Percentiles rank a stretch among this genome's conserved stretches.
Conservation (phyloP, 2,113 vertebrate species). For the Tautogolabrus adspersus region DNA sequence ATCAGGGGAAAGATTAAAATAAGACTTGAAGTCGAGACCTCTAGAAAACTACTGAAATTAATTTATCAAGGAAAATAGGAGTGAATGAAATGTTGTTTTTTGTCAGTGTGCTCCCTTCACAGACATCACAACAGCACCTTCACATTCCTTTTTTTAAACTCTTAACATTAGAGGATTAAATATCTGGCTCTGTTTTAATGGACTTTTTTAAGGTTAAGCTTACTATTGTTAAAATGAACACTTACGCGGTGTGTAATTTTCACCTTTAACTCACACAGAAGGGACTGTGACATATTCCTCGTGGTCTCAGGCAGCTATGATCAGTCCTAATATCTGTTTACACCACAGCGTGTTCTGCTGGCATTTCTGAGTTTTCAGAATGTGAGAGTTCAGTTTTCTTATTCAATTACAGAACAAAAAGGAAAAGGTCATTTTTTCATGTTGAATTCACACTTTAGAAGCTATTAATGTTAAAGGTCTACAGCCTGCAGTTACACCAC, state of each 20-base stretch:
- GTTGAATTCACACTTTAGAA: conserved; percentile 24
- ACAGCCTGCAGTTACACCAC: conserved; percentile 27
- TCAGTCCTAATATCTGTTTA: not conserved
- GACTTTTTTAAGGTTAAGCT: conserved; percentile 35
- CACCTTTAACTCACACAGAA: not conserved
- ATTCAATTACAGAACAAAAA: conserved; percentile 8
- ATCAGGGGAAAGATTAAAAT: no score
- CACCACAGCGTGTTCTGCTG: not conserved
- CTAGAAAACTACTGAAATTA: no score
- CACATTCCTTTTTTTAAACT: not conserved
- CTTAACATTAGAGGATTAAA: not conserved
- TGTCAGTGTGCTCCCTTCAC: no score
- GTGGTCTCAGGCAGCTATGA: not conserved
- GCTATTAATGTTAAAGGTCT: conserved; percentile 47
- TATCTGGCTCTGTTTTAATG: conserved; percentile 11
- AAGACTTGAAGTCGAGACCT: no score
- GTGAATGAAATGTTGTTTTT: no score
- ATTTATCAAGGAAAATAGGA: no score
- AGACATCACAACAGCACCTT: no score
- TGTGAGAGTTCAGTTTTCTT: not conserved
- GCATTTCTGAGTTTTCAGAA: not conserved
- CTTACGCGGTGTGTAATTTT: conserved; percentile 7
- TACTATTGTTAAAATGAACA: not conserved
- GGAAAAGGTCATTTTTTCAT: not conserved
- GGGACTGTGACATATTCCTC: not conserved